Evolutionary conservation across 1,140 invertebrate species (phyloP).

Genomic region (Papilio xuthus): DNA sequence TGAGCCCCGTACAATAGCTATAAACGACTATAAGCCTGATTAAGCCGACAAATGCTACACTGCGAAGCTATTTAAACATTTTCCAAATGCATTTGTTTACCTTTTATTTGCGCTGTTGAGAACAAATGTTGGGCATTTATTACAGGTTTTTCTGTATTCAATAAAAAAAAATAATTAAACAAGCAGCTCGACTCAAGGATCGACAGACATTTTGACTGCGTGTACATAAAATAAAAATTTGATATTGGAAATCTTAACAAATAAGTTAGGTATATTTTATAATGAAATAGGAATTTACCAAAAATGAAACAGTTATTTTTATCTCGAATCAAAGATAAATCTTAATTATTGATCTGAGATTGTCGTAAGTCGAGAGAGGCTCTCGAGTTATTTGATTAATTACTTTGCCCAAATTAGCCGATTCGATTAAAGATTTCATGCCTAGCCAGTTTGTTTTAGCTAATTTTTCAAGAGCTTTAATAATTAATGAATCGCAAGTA

Average conservation of each 20-base stretch:
- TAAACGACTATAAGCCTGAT: slow-evolving; percentile 32
- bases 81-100: neutral
- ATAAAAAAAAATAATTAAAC: too few species aligned
- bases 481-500: neutral
- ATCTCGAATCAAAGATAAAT: neutral
- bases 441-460: neutral
- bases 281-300: too few species aligned
- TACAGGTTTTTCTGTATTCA: neutral
- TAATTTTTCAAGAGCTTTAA: neutral
- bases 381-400: slow-evolving; percentile 15
- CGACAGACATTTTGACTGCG: too few species aligned
- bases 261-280: too few species aligned
- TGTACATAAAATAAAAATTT: too few species aligned
- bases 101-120: neutral
- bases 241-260: too few species aligned
- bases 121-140: neutral
- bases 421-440: neutral
- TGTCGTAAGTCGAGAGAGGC: neutral
- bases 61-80: slow-evolving; percentile 15
- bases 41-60: slow-evolving; percentile 16
- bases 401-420: neutral
- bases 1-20: slow-evolving; percentile 25
- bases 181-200: too few species aligned
- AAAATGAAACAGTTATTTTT: neutral
- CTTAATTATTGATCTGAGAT: neutral